Evolutionary conservation across 2,113 vertebrate species (phyloP).

Genomic region (Pontoporia blainvillei): DNA sequence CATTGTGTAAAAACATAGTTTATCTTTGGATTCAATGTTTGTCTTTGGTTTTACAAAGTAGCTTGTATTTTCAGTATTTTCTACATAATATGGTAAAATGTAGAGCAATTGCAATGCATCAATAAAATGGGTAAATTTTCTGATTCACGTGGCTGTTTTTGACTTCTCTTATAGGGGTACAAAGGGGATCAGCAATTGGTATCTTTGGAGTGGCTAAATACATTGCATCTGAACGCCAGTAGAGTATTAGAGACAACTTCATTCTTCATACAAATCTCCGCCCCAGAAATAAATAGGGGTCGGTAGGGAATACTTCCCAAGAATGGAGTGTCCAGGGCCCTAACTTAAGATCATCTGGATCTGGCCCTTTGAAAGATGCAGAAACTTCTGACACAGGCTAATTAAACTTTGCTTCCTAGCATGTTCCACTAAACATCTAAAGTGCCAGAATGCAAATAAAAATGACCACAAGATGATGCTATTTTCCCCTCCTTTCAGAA

Average conservation of each 20-base stretch:
- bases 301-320: not conserved
- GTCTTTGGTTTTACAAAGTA: constrained; percentile 94
- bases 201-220: not conserved
- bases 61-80: constrained; percentile 93
- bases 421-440: not conserved
- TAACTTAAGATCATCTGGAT: not conserved
- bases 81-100: constrained; percentile 91
- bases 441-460: not conserved
- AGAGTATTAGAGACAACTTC: not conserved
- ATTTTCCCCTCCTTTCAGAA: not conserved
- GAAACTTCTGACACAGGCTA: not conserved
- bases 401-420: not conserved
- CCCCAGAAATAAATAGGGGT: not conserved
- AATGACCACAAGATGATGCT: not conserved
- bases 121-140: constrained; percentile 92
- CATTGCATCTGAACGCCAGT: not conserved
- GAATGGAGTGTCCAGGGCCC: not conserved
- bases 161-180: not conserved
- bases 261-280: not conserved
- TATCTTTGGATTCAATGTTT: constrained; percentile 92
- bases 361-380: not conserved
- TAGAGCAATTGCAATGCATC: constrained; percentile 90
- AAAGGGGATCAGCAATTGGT: not conserved
- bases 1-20: constrained; percentile 91
- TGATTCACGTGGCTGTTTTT: constrained; percentile 74